phyloP scores from a whole-genome alignment of 37 sponge, comb jelly and placozoan species.

The Axinella damicornis region DNA sequence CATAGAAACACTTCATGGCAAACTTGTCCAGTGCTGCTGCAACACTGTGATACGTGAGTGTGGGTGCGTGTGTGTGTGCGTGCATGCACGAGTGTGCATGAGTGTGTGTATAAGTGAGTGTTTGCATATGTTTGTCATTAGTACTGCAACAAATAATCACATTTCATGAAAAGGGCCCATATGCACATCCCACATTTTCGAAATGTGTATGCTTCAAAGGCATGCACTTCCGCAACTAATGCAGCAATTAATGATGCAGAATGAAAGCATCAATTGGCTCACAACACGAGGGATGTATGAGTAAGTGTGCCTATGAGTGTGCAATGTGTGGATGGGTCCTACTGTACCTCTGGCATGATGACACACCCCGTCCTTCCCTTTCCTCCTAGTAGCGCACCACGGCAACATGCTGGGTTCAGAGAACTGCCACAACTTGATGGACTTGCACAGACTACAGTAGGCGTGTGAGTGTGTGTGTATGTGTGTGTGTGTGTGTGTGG shows the following conservation, averaged over 20 bases:
- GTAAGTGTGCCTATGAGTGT: constrained; percentile 70
- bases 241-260: too few species aligned
- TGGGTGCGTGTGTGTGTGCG: too few species aligned
- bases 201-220: too few species aligned
- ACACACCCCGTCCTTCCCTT: constrained; percentile 97
- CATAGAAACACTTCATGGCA: constrained; percentile 95
- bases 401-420: constrained; percentile 91
- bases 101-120: too few species aligned
- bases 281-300: too few species aligned
- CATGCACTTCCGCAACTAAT: too few species aligned
- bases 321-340: constrained; percentile 97
- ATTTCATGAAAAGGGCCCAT: not conserved
- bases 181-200: too few species aligned
- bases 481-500: too few species aligned
- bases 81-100: too few species aligned
- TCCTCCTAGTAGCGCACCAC: constrained; percentile 98
- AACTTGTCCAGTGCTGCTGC: constrained; percentile 93
- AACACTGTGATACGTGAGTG: constrained; percentile 68
- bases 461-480: not conserved
- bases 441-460: constrained; percentile 88
- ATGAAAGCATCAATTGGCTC: too few species aligned
- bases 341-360: too few species aligned
- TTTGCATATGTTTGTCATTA: not conserved
- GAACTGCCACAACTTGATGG: constrained; percentile 94
- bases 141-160: too few species aligned